phyloP scores from a whole-genome alignment of 92 coral and sea anemone genomes.

The Zoanthus sociatus region DNA sequence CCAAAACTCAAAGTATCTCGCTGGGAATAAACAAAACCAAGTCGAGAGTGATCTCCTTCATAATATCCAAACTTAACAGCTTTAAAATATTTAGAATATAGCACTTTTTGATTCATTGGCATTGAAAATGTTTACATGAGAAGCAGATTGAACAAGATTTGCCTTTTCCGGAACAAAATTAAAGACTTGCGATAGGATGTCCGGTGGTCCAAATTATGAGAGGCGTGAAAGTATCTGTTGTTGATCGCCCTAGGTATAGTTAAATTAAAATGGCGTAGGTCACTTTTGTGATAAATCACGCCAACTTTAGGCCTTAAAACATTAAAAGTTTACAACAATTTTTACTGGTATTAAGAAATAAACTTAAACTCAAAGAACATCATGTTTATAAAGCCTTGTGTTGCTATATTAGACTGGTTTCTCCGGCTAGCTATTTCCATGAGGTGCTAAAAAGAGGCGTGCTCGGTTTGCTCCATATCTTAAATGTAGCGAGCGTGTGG shows the following conservation, averaged over 20 bases:
- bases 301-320: neutral
- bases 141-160: neutral
- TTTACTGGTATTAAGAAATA: neutral
- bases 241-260: neutral
- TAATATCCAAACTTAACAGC: too few relatives aligned
- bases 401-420: neutral
- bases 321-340: neutral
- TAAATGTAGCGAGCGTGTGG: neutral
- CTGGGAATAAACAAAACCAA: too few relatives aligned
- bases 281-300: neutral
- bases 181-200: conserved; percentile 10
- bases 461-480: neutral
- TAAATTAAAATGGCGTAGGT: neutral
- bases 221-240: neutral
- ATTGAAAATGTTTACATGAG: neutral
- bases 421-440: neutral
- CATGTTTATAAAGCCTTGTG: too few relatives aligned
- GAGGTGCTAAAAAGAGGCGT: conserved; percentile 2
- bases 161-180: neutral
- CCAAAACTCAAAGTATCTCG: too few relatives aligned
- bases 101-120: neutral
- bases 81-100: too few relatives aligned
- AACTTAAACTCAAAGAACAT: neutral
- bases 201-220: conserved; percentile 1
- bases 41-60: too few relatives aligned